A percentile compares a stretch with the other conserved stretches of the same genome.
Evolutionary conservation across 2,113 vertebrate genomes (phyloP).

Genomic region (Trichomycterus rosablanca): DNA sequence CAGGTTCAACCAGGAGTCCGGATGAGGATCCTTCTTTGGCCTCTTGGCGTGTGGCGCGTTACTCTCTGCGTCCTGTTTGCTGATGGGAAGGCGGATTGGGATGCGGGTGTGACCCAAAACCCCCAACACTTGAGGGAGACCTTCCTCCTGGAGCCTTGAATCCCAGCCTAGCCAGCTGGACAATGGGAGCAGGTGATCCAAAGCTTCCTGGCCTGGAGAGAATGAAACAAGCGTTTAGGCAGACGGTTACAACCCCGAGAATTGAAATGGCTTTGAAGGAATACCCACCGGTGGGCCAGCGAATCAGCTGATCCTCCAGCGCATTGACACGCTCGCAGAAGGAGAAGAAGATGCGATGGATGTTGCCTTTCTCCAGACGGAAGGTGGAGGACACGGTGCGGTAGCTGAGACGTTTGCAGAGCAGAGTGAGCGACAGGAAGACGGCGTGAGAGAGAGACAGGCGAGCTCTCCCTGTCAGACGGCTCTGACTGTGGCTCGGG

Average conservation of each 20-base stretch:
- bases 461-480: slow-evolving; percentile 61
- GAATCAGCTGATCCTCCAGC: slow-evolving; percentile 51
- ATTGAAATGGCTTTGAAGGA: neutral
- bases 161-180: slow-evolving; percentile 29
- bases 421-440: slow-evolving; percentile 65
- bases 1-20: slow-evolving; percentile 64
- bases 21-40: slow-evolving; percentile 51
- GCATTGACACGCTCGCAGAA: slow-evolving; percentile 63
- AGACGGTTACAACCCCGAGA: too few species aligned
- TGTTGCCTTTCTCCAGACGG: slow-evolving; percentile 67
- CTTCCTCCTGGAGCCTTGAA: slow-evolving; percentile 21
- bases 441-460: slow-evolving; percentile 63
- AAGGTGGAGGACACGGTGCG: slow-evolving; percentile 61
- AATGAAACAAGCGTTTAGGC: too few species aligned
- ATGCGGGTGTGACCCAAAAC: slow-evolving; percentile 63
- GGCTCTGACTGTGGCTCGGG: slow-evolving; percentile 40
- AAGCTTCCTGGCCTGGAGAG: slow-evolving; percentile 46
- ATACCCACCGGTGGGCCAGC: slow-evolving; percentile 58
- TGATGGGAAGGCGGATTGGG: slow-evolving; percentile 56
- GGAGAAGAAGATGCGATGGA: slow-evolving; percentile 68
- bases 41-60: slow-evolving; percentile 47
- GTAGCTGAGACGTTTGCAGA: slow-evolving; percentile 63
- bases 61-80: slow-evolving; percentile 52
- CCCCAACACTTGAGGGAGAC: slow-evolving; percentile 56
- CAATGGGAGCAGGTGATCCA: slow-evolving; percentile 50